Percentiles rank a stretch among this genome's conserved stretches.
Conservation (phyloP, 53 echinoderm and acorn worm genomes). For the Antedon mediterranea region DNA sequence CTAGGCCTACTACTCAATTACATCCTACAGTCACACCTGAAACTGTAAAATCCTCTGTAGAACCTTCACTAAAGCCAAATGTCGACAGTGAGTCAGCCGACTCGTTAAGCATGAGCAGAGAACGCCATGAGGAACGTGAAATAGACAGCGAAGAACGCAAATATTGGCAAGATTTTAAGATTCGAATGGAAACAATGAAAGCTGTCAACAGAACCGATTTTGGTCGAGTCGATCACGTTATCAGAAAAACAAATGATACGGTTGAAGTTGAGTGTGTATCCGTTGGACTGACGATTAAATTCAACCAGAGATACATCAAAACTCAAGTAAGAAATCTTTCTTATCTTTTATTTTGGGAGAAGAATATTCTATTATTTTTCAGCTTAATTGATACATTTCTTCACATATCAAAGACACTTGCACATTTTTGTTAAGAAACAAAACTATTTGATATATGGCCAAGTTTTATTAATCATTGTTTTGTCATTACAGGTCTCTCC, state of each 20-base stretch:
- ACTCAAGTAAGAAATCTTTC: background rate
- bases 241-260: background rate
- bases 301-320: background rate
- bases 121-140: conserved; percentile 12
- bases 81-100: background rate
- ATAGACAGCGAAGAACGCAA: conserved; percentile 13
- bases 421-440: too few relatives aligned
- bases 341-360: too few relatives aligned
- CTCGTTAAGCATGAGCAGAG: background rate
- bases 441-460: too few relatives aligned
- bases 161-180: background rate
- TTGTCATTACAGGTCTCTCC: conserved; percentile 39
- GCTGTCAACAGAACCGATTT: background rate
- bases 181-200: conserved; percentile 4
- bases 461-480: background rate
- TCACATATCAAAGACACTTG: too few relatives aligned
- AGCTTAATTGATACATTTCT: too few relatives aligned
- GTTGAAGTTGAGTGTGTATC: background rate
- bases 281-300: background rate
- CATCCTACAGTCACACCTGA: too few relatives aligned
- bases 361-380: too few relatives aligned
- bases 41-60: too few relatives aligned
- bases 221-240: background rate
- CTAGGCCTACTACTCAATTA: too few relatives aligned
- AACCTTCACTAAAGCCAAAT: background rate